Percentiles rank a stretch among this genome's conserved stretches.
These are phyloP conservation scores for Periplaneta americana DNA, from an alignment of 1,140 invertebrate species.

Conservation along the genomic window DNA sequence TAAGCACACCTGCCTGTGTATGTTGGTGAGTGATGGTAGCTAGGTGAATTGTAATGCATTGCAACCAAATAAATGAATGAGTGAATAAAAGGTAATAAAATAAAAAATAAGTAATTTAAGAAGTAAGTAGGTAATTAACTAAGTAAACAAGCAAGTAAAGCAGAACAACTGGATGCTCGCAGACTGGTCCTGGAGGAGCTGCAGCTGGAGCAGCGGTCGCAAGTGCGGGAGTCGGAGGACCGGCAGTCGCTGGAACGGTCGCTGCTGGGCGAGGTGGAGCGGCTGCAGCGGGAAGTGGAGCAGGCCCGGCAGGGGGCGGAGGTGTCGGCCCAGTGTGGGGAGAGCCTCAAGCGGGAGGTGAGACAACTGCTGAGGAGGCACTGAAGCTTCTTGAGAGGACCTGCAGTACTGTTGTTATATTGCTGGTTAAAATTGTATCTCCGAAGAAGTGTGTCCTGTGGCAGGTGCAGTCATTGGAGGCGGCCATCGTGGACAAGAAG, in stretches of 20 bases:
- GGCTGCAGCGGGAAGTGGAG: constrained; percentile 74
- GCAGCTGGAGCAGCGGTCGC: constrained; percentile 33
- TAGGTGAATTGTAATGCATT: background rate
- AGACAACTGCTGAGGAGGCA: background rate
- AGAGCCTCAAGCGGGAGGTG: constrained; percentile 74
- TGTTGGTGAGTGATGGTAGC: no score
- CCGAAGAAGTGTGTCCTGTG: constrained; percentile 12
- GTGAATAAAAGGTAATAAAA: background rate
- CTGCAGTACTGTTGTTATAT: no score
- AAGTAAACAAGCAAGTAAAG: no score
- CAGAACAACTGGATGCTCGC: no score
- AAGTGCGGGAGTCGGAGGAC: constrained; percentile 29
- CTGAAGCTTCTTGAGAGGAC: no score
- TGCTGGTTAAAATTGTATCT: no score
- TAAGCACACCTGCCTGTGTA: no score
- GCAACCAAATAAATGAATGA: no score
- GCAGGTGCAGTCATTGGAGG: constrained; percentile 64
- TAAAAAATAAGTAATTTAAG: background rate
- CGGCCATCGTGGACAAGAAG: constrained; percentile 78
- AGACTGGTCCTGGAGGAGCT: constrained; percentile 57
- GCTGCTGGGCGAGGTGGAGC: constrained; percentile 72
- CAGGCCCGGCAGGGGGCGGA: constrained; percentile 76
- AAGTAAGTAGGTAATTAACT: background rate
- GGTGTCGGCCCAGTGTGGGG: constrained; percentile 69
- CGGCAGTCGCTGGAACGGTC: constrained; percentile 67